phyloP scores from a whole-genome alignment of 2,888 invertebrate species.

The Ptychoptera albimana region DNA sequence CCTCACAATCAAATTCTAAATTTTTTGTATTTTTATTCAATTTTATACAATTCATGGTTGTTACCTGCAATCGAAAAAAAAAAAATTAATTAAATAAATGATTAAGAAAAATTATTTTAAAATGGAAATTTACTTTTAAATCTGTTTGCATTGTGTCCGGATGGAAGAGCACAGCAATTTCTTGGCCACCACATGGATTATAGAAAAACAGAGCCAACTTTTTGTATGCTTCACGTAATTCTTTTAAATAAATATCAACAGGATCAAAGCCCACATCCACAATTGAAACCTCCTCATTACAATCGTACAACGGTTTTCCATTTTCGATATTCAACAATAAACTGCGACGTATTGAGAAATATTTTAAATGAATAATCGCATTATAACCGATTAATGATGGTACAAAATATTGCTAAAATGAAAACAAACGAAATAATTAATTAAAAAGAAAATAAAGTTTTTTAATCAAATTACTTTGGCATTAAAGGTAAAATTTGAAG shows the following conservation, averaged over 20 bases:
- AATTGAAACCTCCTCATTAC: too few relatives aligned
- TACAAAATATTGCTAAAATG: slow-evolving; percentile 16
- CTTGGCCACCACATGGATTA: slow-evolving; percentile 70
- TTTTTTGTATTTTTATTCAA: slow-evolving; percentile 16
- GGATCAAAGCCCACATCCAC: slow-evolving; percentile 58
- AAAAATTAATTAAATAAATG: too few relatives aligned
- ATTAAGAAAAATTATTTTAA: too few relatives aligned
- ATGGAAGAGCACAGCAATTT: slow-evolving; percentile 75
- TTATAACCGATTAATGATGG: slow-evolving; percentile 57
- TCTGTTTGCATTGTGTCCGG: slow-evolving; percentile 46
- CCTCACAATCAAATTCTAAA: slow-evolving; percentile 44
- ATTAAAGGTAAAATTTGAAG: slow-evolving; percentile 10
- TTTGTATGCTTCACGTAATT: slow-evolving; percentile 52
- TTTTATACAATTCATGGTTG: background rate
- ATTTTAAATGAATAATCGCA: slow-evolving; percentile 47
- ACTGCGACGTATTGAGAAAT: too few relatives aligned
- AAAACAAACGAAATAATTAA: slow-evolving; percentile 14
- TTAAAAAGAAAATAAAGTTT: slow-evolving; percentile 19
- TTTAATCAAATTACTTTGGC: background rate
- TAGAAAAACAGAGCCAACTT: slow-evolving; percentile 80
- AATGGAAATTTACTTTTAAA: slow-evolving; percentile 46
- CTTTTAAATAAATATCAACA: slow-evolving; percentile 49
- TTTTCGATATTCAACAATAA: too few relatives aligned
- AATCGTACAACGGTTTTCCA: too few relatives aligned
- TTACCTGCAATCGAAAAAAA: too few relatives aligned